Percentiles rank a stretch among this genome's conserved stretches.
These are phyloP conservation scores for Ceyx cyanopectus DNA, from an alignment of 2,113 vertebrate genomes.

Conservation along the genomic window DNA sequence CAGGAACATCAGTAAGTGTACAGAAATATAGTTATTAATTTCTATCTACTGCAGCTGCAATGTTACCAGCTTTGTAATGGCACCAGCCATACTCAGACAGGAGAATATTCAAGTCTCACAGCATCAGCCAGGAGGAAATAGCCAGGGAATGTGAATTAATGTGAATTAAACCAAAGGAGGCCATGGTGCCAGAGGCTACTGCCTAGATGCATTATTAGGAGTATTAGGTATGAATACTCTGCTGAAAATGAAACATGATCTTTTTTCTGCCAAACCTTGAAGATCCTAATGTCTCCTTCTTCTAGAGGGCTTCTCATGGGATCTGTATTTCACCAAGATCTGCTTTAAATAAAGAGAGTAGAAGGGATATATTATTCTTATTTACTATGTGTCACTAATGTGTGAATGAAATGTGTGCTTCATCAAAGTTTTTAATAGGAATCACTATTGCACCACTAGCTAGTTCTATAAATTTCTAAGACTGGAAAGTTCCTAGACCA, in stretches of 20 bases:
- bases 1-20: background rate
- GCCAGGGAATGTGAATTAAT: background rate
- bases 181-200: background rate
- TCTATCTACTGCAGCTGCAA: background rate
- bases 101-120: background rate
- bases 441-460: background rate
- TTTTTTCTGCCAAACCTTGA: background rate
- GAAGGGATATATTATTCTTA: background rate
- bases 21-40: background rate
- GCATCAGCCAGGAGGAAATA: background rate
- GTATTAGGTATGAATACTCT: background rate
- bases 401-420: background rate
- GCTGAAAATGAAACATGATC: background rate
- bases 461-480: background rate
- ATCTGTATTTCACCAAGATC: background rate
- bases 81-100: background rate
- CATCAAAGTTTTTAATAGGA: background rate
- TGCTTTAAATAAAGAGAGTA: background rate
- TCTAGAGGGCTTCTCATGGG: background rate
- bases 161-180: background rate
- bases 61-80: background rate
- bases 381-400: background rate
- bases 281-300: background rate
- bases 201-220: background rate
- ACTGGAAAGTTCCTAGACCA: background rate